Evolutionary conservation across 2,113 vertebrate genomes (phyloP).

Genomic region (mouse (Mus musculus)): GRCm39 chrX:168318501-168319000

Average conservation of each 20-base stretch:
- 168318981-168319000: not conserved
- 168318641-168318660: not conserved
- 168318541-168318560: not conserved
- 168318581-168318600: constrained; percentile 6
- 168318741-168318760: not conserved
- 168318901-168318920: not conserved
- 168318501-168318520: constrained; percentile 10
- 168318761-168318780: not conserved
- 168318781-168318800: not conserved
- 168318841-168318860: not conserved
- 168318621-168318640: not conserved
- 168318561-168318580: not conserved
- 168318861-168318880: not conserved
- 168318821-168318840: not conserved
- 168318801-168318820: not conserved
- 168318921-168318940: not conserved
- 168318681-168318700: not conserved
- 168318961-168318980: not conserved
- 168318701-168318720: not conserved
- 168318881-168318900: not conserved
- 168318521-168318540: not conserved
- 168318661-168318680: not conserved
- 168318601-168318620: not conserved
- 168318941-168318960: not conserved
- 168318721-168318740: not conserved